Evolutionary conservation across 2,797 vertebrate genomes (phyloP).

Genomic region (Myotis findleyi): DNA sequence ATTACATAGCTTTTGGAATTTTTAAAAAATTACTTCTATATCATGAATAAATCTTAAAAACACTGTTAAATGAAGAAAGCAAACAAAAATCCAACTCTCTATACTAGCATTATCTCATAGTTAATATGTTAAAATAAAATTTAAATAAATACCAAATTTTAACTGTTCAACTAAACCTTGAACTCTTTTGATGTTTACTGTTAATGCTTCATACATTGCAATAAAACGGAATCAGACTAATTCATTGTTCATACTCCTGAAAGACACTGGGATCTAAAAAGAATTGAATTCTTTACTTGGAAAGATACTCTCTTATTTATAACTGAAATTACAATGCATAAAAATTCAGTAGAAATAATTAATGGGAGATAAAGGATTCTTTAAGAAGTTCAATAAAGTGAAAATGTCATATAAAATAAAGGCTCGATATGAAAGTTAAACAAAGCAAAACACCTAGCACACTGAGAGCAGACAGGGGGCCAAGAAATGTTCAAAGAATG

Average conservation of each 20-base stretch:
- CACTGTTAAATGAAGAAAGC: background rate
- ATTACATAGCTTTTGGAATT: background rate
- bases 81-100: background rate
- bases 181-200: slow-evolving; percentile 31
- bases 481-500: slow-evolving; percentile 81
- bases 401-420: slow-evolving; percentile 83
- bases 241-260: slow-evolving; percentile 20
- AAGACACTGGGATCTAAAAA: slow-evolving; percentile 55
- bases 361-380: slow-evolving; percentile 61
- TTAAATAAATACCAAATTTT: slow-evolving; percentile 52
- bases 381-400: slow-evolving; percentile 68
- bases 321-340: slow-evolving; percentile 48
- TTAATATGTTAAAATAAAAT: slow-evolving; percentile 39
- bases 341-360: slow-evolving; percentile 76
- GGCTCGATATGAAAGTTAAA: slow-evolving; percentile 45
- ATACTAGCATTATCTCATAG: background rate
- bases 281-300: slow-evolving; percentile 52
- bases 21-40: background rate
- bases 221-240: slow-evolving; percentile 40
- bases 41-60: slow-evolving; percentile 23
- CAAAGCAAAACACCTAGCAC: background rate
- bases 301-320: slow-evolving; percentile 68
- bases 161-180: slow-evolving; percentile 26
- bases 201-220: slow-evolving; percentile 38
- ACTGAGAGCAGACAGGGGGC: slow-evolving; percentile 66